phyloP scores from a whole-genome alignment of 2,888 invertebrate genomes.

The Hetaerina titia region DNA sequence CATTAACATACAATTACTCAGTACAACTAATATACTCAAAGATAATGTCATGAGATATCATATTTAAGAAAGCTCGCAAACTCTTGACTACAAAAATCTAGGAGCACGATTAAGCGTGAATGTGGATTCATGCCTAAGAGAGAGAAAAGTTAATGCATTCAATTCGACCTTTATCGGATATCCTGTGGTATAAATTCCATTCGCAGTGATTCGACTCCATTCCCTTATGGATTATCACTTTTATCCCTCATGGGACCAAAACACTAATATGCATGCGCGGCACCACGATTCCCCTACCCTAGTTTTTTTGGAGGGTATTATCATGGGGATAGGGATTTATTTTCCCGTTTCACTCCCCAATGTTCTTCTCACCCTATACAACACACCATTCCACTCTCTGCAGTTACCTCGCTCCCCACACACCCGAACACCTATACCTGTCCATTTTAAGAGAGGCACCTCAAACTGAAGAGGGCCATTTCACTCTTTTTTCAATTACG shows the following conservation, averaged over 20 bases:
- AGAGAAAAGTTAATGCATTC: no score
- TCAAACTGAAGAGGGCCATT: constrained; percentile 36
- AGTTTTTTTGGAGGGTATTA: no score
- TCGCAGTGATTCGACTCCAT: not conserved
- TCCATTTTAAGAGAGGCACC: not conserved
- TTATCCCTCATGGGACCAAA: not conserved
- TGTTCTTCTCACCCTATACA: not conserved
- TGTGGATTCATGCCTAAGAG: no score
- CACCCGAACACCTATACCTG: not conserved
- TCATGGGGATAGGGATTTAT: not conserved
- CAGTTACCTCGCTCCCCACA: not conserved
- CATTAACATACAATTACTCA: no score
- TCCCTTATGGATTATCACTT: not conserved
- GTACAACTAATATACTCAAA: no score
- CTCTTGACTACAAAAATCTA: no score
- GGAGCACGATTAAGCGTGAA: no score
- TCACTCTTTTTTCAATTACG: constrained; percentile 61
- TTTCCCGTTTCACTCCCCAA: not conserved
- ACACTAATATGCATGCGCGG: not conserved
- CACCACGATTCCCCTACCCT: not conserved
- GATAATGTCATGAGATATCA: no score
- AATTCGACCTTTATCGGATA: no score
- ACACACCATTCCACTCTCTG: not conserved
- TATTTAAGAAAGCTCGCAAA: no score
- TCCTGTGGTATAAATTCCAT: no score